A percentile compares a stretch with the other conserved stretches of the same genome.
phyloP scores from a whole-genome alignment of 1,140 invertebrate species.

The Conus betulinus region DNA sequence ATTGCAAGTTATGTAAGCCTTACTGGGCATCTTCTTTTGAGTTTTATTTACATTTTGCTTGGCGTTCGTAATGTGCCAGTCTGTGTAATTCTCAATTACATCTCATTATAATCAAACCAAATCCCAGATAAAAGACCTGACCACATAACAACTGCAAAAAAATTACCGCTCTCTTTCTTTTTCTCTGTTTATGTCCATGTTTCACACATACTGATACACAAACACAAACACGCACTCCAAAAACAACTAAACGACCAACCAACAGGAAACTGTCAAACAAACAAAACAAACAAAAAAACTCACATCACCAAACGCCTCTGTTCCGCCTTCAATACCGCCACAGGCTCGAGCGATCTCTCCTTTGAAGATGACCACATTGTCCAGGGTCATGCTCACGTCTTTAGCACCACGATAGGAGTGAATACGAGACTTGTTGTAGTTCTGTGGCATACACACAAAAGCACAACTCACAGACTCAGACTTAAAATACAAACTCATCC shows the following conservation, averaged over 20 bases:
- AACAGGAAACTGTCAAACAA: background rate
- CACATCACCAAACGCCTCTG: constrained; percentile 87
- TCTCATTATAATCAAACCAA: too few species aligned
- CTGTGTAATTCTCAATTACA: too few species aligned
- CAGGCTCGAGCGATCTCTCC: constrained; percentile 88
- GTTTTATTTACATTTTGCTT: too few species aligned
- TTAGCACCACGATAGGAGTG: constrained; percentile 86
- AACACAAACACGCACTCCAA: background rate
- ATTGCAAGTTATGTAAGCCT: too few species aligned
- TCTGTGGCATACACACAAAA: constrained; percentile 78
- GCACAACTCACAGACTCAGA: background rate
- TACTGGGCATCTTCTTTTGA: too few species aligned
- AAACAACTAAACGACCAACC: background rate
- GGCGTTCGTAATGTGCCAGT: too few species aligned
- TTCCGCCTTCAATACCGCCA: constrained; percentile 83
- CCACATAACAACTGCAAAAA: too few species aligned
- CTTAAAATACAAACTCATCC: too few species aligned
- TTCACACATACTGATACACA: too few species aligned
- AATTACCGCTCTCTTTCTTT: too few species aligned
- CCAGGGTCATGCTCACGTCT: constrained; percentile 83
- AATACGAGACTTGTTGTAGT: constrained; percentile 91
- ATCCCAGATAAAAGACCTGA: too few species aligned
- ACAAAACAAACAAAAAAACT: constrained; percentile 67
- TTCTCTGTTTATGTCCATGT: too few species aligned
- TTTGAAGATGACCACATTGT: constrained; percentile 83